Percentiles rank a stretch among this genome's conserved stretches.
phyloP scores from a whole-genome alignment of 2,797 vertebrate genomes.

The Sebastes hopkinsi region DNA sequence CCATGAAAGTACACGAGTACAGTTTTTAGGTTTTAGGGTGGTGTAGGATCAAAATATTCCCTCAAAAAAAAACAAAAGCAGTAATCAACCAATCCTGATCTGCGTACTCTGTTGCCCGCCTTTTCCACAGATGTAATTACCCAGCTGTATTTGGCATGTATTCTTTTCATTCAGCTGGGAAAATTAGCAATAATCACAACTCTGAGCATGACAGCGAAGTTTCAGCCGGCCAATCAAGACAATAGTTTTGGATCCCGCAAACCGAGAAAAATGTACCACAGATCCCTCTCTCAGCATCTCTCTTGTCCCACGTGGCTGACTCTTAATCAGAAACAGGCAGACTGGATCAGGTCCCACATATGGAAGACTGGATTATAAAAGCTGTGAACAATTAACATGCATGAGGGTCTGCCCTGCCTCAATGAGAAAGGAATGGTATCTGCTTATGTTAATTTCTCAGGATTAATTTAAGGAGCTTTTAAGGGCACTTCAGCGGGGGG shows the following conservation, averaged over 20 bases:
- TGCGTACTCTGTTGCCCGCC: neutral
- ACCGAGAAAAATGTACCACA: slow-evolving; percentile 37
- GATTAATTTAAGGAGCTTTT: slow-evolving; percentile 76
- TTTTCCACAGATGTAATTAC: slow-evolving; percentile 50
- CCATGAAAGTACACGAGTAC: neutral
- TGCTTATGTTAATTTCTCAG: slow-evolving; percentile 70
- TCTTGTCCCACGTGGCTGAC: slow-evolving; percentile 45
- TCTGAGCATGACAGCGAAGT: slow-evolving; percentile 37
- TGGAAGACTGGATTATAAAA: slow-evolving; percentile 72
- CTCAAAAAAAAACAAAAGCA: neutral
- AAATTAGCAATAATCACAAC: slow-evolving; percentile 70
- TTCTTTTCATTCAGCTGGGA: slow-evolving; percentile 45
- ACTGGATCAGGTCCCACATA: slow-evolving; percentile 64
- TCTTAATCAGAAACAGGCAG: slow-evolving; percentile 76
- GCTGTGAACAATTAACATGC: slow-evolving; percentile 77
- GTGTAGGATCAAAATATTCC: slow-evolving; percentile 15
- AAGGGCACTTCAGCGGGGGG: slow-evolving; percentile 48
- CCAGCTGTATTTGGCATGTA: slow-evolving; percentile 33
- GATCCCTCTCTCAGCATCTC: slow-evolving; percentile 46
- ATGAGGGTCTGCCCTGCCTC: slow-evolving; percentile 57
- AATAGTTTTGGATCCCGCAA: slow-evolving; percentile 49
- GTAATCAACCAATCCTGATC: slow-evolving; percentile 17
- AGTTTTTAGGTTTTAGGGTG: slow-evolving; percentile 15
- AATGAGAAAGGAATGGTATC: slow-evolving; percentile 59
- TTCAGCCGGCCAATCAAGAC: slow-evolving; percentile 53